A percentile compares a stretch with the other conserved stretches of the same genome.
Evolutionary conservation across 2,888 invertebrate species (phyloP).

Genomic region (Macaria notata): DNA sequence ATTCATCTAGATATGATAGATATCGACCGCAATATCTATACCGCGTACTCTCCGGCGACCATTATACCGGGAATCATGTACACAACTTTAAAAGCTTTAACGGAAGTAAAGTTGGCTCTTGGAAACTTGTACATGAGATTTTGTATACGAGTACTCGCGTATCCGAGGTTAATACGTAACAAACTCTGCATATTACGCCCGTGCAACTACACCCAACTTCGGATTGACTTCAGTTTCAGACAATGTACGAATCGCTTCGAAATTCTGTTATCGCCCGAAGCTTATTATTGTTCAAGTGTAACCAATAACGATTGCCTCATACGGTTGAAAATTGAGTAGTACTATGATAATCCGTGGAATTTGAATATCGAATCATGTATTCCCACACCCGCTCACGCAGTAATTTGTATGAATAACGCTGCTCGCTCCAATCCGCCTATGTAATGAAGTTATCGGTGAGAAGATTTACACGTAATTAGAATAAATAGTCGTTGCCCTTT

Average conservation of each 20-base stretch:
- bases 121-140: slow-evolving; percentile 20
- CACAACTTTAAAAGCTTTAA: slow-evolving; percentile 17
- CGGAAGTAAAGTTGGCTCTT: slow-evolving; percentile 16
- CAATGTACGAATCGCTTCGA: slow-evolving; percentile 32
- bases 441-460: slow-evolving; percentile 18
- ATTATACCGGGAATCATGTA: slow-evolving; percentile 1
- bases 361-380: slow-evolving; percentile 31
- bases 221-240: slow-evolving; percentile 23
- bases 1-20: slow-evolving; percentile 32
- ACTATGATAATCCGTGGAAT: slow-evolving; percentile 24
- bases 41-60: slow-evolving; percentile 6
- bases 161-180: slow-evolving; percentile 24
- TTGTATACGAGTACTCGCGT: slow-evolving; percentile 16
- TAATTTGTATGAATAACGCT: slow-evolving; percentile 28
- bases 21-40: slow-evolving; percentile 21
- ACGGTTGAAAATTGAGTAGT: slow-evolving; percentile 22
- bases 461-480: slow-evolving; percentile 17
- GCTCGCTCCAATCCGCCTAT: slow-evolving; percentile 17
- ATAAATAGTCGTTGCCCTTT: slow-evolving; percentile 14
- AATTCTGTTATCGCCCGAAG: slow-evolving; percentile 29
- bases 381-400: slow-evolving; percentile 20
- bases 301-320: slow-evolving; percentile 31
- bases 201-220: slow-evolving; percentile 23
- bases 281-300: slow-evolving; percentile 26
- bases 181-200: slow-evolving; percentile 24